Percentiles rank a stretch among this genome's conserved stretches.
Evolutionary conservation across 2,113 vertebrate species (phyloP).

Genomic region (Carassius auratus): DNA sequence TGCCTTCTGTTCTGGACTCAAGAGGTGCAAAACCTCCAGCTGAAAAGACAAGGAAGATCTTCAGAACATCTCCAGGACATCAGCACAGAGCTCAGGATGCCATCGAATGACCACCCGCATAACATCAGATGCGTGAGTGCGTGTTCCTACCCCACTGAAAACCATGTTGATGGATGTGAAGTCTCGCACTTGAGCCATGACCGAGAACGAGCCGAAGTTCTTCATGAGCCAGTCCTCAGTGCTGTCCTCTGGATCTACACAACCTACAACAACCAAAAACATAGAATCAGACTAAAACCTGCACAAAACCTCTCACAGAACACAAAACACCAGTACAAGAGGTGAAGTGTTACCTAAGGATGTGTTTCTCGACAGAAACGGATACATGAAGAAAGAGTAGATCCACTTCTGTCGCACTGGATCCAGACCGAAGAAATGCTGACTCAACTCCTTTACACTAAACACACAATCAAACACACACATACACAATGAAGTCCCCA

Average conservation of each 20-base stretch:
- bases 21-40: slow-evolving; percentile 75
- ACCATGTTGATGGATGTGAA: slow-evolving; percentile 69
- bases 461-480: not conserved
- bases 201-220: slow-evolving; percentile 76
- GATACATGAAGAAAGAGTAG: slow-evolving; percentile 72
- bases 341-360: slow-evolving; percentile 61
- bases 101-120: not conserved
- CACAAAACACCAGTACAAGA: too few species aligned
- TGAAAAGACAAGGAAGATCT: slow-evolving; percentile 43
- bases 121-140: not conserved
- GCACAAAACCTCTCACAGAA: not conserved
- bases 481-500: not conserved
- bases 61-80: not conserved
- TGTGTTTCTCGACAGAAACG: slow-evolving; percentile 72
- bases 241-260: slow-evolving; percentile 60
- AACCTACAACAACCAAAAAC: slow-evolving; percentile 62
- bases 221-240: slow-evolving; percentile 74
- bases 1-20: slow-evolving; percentile 73
- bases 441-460: slow-evolving; percentile 51
- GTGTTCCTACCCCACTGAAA: slow-evolving; percentile 74
- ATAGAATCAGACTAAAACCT: not conserved
- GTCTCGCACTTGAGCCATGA: slow-evolving; percentile 70
- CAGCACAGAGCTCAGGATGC: too few species aligned
- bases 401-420: slow-evolving; percentile 66
- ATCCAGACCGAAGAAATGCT: slow-evolving; percentile 70